Evolutionary conservation across 2,113 vertebrate species (phyloP).

Genomic region (Brachypteracias leptosomus): DNA sequence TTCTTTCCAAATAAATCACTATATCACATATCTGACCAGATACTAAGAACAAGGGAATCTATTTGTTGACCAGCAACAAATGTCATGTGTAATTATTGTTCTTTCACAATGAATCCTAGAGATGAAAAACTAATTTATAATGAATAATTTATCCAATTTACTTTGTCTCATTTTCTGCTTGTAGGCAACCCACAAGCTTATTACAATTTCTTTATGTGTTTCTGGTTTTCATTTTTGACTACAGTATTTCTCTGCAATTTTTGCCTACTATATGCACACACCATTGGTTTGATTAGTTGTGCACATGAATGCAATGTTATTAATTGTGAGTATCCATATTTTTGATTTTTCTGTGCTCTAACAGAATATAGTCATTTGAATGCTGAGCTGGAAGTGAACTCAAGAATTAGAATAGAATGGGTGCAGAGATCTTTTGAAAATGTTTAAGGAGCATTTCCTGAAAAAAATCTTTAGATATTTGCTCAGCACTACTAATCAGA

Average conservation of each 20-base stretch:
- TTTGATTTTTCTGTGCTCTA: not conserved
- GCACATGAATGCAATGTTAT: not conserved
- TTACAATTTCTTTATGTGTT: not conserved
- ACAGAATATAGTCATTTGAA: not conserved
- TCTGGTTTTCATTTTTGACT: not conserved
- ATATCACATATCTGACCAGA: not conserved
- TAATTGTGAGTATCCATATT: not conserved
- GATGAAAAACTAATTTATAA: not conserved
- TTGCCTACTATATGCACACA: not conserved
- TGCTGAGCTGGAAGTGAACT: not conserved
- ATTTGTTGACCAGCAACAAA: not conserved
- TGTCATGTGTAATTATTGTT: not conserved
- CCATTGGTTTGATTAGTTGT: not conserved
- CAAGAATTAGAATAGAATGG: not conserved
- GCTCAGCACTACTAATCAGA: not conserved
- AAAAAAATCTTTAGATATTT: not conserved
- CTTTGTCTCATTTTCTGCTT: not conserved
- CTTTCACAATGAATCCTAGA: not conserved
- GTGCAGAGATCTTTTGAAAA: not conserved
- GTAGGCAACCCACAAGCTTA: not conserved
- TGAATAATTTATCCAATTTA: not conserved
- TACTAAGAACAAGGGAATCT: not conserved
- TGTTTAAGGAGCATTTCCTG: not conserved
- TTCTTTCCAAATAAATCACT: not conserved
- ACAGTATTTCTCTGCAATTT: not conserved